These are phyloP conservation scores for Geophilus truncorum DNA, from an alignment of 2,888 invertebrate genomes.

Conservation along the genomic window DNA sequence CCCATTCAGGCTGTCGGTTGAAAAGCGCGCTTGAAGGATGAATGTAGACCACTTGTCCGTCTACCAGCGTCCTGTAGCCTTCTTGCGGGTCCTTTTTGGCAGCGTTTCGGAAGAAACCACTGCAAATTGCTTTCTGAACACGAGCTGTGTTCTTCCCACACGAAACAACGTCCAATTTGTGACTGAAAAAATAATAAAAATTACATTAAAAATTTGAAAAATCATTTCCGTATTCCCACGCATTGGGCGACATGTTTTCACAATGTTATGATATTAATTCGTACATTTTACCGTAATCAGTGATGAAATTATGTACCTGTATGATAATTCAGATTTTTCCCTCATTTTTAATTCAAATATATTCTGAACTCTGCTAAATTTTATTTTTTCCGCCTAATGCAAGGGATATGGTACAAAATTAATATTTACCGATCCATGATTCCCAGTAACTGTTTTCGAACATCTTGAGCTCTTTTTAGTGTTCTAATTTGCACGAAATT, in stretches of 20 bases:
- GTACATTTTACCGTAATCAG: no score
- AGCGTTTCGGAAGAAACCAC: slow-evolving; percentile 95
- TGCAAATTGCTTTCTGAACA: slow-evolving; percentile 96
- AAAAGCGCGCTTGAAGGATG: slow-evolving; percentile 97
- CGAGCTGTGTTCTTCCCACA: slow-evolving; percentile 93
- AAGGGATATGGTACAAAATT: no score
- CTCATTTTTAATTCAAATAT: no score
- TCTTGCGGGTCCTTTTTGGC: slow-evolving; percentile 99
- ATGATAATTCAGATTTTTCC: no score
- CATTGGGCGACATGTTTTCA: no score
- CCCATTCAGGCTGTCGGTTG: slow-evolving; percentile 98
- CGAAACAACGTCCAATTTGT: slow-evolving; percentile 92
- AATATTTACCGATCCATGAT: slow-evolving; percentile 81
- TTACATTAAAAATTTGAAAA: not conserved
- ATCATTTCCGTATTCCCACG: not conserved
- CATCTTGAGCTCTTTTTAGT: slow-evolving; percentile 94
- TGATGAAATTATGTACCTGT: no score
- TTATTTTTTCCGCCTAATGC: no score
- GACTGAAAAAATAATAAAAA: slow-evolving; percentile 53
- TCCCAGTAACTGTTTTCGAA: slow-evolving; percentile 91
- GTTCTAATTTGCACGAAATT: slow-evolving; percentile 98
- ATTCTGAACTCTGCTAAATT: no score
- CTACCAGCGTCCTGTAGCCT: slow-evolving; percentile 90
- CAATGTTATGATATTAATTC: no score
- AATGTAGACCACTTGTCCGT: slow-evolving; percentile 97